A percentile compares a stretch with the other conserved stretches of the same genome.
phyloP scores from a whole-genome alignment of 2,797 vertebrate genomes.

The Lemur catta region DNA sequence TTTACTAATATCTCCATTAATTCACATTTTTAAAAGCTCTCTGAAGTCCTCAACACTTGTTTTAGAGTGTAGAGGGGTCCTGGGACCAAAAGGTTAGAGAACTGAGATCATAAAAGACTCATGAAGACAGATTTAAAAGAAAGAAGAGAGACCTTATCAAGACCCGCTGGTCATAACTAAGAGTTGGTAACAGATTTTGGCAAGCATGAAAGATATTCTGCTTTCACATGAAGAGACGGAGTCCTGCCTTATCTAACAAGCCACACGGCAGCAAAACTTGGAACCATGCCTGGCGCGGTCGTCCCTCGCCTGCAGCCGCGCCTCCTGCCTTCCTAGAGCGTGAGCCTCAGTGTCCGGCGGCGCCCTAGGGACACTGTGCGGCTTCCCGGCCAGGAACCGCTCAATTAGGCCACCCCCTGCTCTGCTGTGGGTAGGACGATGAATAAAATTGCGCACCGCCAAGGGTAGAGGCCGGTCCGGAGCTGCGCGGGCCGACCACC shows the following conservation, averaged over 20 bases:
- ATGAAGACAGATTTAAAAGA: neutral
- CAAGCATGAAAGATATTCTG: neutral
- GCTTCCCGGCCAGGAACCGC: neutral
- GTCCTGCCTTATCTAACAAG: neutral
- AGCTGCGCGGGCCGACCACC: neutral
- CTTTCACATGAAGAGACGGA: neutral
- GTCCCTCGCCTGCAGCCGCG: fast-evolving
- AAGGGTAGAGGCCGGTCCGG: fast-evolving
- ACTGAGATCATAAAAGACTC: neutral
- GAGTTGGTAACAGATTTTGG: neutral
- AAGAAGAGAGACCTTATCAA: neutral
- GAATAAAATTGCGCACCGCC: neutral
- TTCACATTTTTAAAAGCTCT: neutral
- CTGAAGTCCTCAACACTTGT: neutral
- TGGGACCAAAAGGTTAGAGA: neutral
- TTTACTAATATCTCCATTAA: neutral
- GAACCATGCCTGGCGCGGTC: fast-evolving
- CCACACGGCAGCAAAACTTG: neutral
- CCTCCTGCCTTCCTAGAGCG: neutral
- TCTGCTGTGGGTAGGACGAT: neutral
- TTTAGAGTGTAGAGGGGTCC: neutral
- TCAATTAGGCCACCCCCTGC: neutral
- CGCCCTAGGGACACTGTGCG: too few relatives aligned
- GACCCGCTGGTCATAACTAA: neutral
- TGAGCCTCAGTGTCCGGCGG: neutral